phyloP scores from a whole-genome alignment of 2,113 vertebrate species.

The Strix aluco region DNA sequence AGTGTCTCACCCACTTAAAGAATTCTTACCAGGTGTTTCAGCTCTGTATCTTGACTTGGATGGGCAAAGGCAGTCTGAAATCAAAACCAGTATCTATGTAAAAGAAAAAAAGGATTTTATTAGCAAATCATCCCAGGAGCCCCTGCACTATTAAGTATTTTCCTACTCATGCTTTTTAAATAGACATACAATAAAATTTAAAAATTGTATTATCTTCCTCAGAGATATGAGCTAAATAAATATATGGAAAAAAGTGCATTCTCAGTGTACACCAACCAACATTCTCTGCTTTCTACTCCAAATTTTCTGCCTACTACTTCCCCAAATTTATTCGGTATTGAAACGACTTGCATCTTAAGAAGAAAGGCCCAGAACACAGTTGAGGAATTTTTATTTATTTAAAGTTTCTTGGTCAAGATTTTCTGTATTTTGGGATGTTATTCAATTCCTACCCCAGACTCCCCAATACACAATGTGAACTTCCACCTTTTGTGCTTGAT shows the following conservation, averaged over 20 bases:
- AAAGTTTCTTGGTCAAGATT: not conserved
- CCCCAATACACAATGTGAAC: rapidly evolving
- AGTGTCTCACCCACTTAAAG: not conserved
- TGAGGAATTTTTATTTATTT: not conserved
- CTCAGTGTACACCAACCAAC: not conserved
- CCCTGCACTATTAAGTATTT: not conserved
- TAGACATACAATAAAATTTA: not conserved
- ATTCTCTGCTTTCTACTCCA: not conserved
- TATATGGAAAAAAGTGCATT: not conserved
- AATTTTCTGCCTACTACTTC: not conserved
- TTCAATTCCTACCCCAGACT: not conserved
- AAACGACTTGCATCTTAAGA: not conserved
- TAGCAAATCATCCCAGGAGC: not conserved
- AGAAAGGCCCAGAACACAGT: not conserved
- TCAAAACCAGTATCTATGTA: constrained; percentile 80
- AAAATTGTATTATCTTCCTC: not conserved
- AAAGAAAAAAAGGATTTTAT: not conserved
- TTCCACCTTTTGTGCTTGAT: not conserved
- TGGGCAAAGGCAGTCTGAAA: constrained; percentile 83
- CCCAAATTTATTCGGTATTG: not conserved
- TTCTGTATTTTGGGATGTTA: not conserved
- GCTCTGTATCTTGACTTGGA: constrained; percentile 66
- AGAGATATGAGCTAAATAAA: constrained; percentile 29
- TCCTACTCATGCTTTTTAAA: not conserved
- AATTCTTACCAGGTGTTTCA: constrained; percentile 73